Evolutionary conservation across 2,113 vertebrate genomes (phyloP).

Genomic region (Lipophrys pholis): DNA sequence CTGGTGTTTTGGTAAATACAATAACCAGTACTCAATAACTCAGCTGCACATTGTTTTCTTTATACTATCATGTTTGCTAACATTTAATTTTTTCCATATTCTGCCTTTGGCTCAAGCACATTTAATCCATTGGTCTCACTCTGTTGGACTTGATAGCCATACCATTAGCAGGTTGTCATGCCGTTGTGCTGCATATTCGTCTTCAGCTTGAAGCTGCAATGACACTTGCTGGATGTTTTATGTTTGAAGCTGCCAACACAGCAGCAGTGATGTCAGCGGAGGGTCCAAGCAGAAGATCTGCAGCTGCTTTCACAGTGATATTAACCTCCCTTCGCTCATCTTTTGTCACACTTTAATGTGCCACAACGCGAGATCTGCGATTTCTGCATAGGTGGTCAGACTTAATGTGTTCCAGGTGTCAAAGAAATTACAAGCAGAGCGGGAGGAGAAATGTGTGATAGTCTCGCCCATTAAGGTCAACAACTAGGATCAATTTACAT

Average conservation of each 20-base stretch:
- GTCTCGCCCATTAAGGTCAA: conserved; percentile 49
- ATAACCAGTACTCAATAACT: too few relatives aligned
- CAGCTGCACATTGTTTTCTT: too few relatives aligned
- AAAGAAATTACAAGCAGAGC: conserved; percentile 47
- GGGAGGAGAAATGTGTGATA: conserved; percentile 21
- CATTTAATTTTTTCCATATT: background rate
- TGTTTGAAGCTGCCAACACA: conserved; percentile 27
- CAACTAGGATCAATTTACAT: conserved; percentile 46
- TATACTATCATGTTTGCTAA: background rate
- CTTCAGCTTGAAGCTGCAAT: conserved; percentile 10
- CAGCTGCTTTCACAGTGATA: conserved; percentile 31
- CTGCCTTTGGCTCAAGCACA: background rate
- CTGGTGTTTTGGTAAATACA: too few relatives aligned
- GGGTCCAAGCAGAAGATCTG: conserved; percentile 9
- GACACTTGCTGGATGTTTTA: conserved; percentile 29
- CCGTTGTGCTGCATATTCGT: conserved; percentile 15
- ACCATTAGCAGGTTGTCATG: conserved; percentile 32
- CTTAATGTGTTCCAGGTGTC: conserved; percentile 31
- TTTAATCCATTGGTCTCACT: conserved; percentile 15
- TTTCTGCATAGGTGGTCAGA: conserved; percentile 9
- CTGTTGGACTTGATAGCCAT: conserved; percentile 8
- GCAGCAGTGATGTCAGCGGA: conserved; percentile 4
- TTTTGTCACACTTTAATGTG: conserved; percentile 60
- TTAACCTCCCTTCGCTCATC: conserved; percentile 44
- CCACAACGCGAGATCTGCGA: conserved; percentile 51